Conservation (phyloP, 1,140 invertebrate species). For the Apocrypta bakeri region DNA sequence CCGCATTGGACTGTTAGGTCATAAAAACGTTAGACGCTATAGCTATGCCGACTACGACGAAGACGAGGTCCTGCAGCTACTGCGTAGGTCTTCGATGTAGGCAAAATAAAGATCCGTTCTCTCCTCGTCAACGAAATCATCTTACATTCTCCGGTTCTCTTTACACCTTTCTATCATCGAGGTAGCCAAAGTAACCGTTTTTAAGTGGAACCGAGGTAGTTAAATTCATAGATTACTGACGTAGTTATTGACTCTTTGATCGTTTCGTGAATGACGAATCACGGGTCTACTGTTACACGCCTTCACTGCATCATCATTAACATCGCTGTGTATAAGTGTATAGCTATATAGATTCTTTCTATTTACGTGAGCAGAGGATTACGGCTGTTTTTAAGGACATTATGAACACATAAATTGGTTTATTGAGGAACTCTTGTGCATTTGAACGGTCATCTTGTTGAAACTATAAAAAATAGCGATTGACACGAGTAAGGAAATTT, state of each 20-base stretch:
- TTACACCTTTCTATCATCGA: neutral
- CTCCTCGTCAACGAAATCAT: neutral
- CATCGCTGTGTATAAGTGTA: too few species aligned
- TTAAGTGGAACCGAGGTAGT: neutral
- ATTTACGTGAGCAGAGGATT: neutral
- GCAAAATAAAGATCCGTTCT: neutral
- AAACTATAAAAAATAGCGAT: slow-evolving; percentile 37
- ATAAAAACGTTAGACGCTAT: slow-evolving; percentile 18
- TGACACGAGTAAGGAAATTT: slow-evolving; percentile 39
- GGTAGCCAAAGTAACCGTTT: neutral
- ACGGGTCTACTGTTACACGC: neutral
- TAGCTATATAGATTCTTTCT: neutral
- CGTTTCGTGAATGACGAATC: neutral
- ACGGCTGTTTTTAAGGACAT: neutral
- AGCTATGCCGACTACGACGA: neutral
- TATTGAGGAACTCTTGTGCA: neutral
- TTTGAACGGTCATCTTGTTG: slow-evolving; percentile 4
- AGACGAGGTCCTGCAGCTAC: neutral
- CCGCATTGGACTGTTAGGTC: neutral
- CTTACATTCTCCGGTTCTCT: too few species aligned
- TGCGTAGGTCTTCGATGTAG: too few species aligned
- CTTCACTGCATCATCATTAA: too few species aligned
- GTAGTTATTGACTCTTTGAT: neutral
- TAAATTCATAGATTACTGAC: neutral
- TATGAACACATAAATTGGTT: slow-evolving; percentile 22